These are phyloP conservation scores for Argopecten irradians DNA, from an alignment of 1,140 invertebrate species.

Conservation along the genomic window DNA sequence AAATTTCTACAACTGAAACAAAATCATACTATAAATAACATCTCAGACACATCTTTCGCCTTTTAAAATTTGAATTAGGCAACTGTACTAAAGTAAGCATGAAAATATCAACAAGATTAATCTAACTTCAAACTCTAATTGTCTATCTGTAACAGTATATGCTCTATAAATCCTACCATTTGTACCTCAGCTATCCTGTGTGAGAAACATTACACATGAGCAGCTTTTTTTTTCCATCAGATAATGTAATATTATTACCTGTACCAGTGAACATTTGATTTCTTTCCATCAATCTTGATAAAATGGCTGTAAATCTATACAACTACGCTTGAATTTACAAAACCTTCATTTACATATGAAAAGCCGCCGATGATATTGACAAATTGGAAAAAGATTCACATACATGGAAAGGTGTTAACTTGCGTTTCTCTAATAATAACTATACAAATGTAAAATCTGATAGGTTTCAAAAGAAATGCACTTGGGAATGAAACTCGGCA, in stretches of 20 bases:
- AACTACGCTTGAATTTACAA: not conserved
- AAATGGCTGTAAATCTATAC: not conserved
- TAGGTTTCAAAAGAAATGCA: not conserved
- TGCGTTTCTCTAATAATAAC: not conserved
- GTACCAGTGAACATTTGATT: not conserved
- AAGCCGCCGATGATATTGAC: not conserved
- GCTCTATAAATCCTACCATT: not conserved
- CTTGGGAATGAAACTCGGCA: not conserved
- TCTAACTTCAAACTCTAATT: not conserved
- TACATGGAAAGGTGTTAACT: not conserved
- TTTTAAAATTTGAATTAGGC: not conserved
- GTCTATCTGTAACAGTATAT: not conserved
- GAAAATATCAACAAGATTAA: not conserved
- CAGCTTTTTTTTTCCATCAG: not conserved
- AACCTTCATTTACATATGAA: not conserved
- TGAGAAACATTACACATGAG: not conserved
- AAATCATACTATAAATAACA: no score
- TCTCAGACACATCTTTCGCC: no score
- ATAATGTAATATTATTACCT: slow-evolving; percentile 5
- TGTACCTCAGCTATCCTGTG: no score
- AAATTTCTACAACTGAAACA: no score
- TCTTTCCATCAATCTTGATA: not conserved
- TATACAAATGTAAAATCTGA: not conserved
- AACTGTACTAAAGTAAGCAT: not conserved
- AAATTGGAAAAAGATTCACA: slow-evolving; percentile 11